Conservation (phyloP, 1,140 invertebrate genomes). For the Asobara japonica region DNA sequence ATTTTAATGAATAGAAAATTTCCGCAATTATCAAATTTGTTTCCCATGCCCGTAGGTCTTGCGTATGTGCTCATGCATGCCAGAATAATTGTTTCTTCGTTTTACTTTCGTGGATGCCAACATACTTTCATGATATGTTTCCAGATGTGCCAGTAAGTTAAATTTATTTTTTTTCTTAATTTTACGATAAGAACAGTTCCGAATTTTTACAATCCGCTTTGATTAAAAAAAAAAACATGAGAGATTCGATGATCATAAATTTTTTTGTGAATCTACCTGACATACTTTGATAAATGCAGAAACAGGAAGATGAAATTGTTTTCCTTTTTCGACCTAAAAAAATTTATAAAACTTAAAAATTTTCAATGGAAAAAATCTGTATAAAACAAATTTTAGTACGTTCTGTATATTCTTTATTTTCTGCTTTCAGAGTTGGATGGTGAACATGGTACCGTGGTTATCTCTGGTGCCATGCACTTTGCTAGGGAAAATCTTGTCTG, state of each 20-base stretch:
- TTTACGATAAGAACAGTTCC: too few relatives aligned
- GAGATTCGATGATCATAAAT: too few relatives aligned
- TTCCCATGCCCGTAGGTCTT: constrained; percentile 68
- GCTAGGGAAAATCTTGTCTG: constrained; percentile 74
- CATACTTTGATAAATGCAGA: too few relatives aligned
- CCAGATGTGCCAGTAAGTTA: constrained; percentile 69
- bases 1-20: not conserved
- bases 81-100: constrained; percentile 82
- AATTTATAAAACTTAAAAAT: too few relatives aligned
- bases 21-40: not conserved
- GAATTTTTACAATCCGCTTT: too few relatives aligned
- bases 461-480: constrained; percentile 74
- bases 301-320: constrained; percentile 23
- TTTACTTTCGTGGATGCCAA: constrained; percentile 80
- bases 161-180: too few relatives aligned
- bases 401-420: constrained; percentile 29
- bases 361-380: too few relatives aligned
- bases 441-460: constrained; percentile 80
- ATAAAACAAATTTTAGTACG: constrained; percentile 18
- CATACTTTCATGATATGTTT: constrained; percentile 80
- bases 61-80: constrained; percentile 77
- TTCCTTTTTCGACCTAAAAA: too few relatives aligned
- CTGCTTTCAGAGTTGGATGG: constrained; percentile 69
- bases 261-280: too few relatives aligned
- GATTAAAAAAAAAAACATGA: too few relatives aligned